Evolutionary conservation across 37 sponge, comb jelly and placozoan genomes (phyloP), one percentile per base, ranked within the genome.

Genomic region (Spongia lamella): DNA sequence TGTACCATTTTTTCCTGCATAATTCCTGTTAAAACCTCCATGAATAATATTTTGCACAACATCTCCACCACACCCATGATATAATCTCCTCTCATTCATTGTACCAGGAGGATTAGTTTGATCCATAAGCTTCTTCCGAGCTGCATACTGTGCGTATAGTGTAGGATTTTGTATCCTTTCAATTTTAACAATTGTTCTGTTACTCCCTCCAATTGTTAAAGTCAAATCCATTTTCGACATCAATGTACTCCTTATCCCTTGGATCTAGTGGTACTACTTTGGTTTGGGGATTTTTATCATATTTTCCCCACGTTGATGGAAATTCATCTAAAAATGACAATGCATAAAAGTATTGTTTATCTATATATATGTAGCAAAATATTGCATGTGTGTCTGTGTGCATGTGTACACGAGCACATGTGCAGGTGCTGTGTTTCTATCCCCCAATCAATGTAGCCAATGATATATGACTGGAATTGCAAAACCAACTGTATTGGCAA

Each of bases 1-100:
- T n/a, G n/a, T 66, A 77, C 78, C 78, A 65, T 77, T 38, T 20
- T 29, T 38, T 33, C 78, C 78, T 7, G 66, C 30, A 66, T 35
- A 77, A 30, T 54, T 66, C 34, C 64, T 61, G 52, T 76, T 62
- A 36, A 76, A 63, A 0, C 64, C 64, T 0, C 19, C 29, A 14
- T 39, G 47, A 29, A 39, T 40, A 2, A 76, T 76, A 16, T 76
- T 35, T 34, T 63, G 1, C 49, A 62, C 31, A n/a, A 63, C 61
- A 6, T 43, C 64, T 14, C 50, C 77, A 36, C 13, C 47, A 31
- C 53, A 63, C 38, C 65, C 77, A 47, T 76, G 77, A 16, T 35
- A 76, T 13, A 76, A 63, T 36, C 47, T 52, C 52, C 32, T 37
- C 24, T 76, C 77, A 63, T 66, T 51, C 53, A 29, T 2, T 7